Evolutionary conservation across 1,140 invertebrate genomes (phyloP), one percentile per base, ranked within the genome.

Genomic region (Bombus superbus): DNA sequence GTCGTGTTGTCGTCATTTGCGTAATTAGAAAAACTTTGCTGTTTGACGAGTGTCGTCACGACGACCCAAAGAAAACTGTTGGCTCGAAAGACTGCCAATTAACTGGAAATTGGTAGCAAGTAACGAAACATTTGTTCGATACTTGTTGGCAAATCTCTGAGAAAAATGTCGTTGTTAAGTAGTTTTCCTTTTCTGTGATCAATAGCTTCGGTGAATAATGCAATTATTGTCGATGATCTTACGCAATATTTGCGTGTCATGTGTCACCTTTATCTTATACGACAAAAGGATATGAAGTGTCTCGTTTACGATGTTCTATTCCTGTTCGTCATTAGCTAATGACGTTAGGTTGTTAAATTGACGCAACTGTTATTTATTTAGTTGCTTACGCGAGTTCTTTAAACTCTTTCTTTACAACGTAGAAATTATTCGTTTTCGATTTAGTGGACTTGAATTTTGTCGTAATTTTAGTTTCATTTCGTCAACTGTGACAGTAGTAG

Each of bases 11-110:
- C 85, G 74, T 83, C 81, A 78, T 80, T 87, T 86, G 83, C 85
- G 68, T 89, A 87, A 92, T 88, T 78, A 83, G 82, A 38, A 68
- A 40, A 81, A 87, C 68, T 88, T 81, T 74, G 62, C 68, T 88
- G 86, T 86, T 84, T 47, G 69, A 64, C 38, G 32, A 87, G 81
- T 78, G 69, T 59, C 59, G 42, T 64, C 47, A 47, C 32, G 22
- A 1, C 28, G 18, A 22, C 35, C 13, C 53, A 40, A 72, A 68
- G 35, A 38, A 47, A 42, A 32, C 9, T 11, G 38, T 81, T 18
- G 64, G 6, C 15, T 32, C n/a, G n/a, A 35, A 66, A 66, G 57
- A 18, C 9, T 13, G 38, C 53, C n/a, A 44, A 32, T 84, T 62
- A 79, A 72, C 9, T 13, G 40, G 13, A 78, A 71, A 77, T 25